phyloP scores from a whole-genome alignment of 2,888 invertebrate species.

The Stegophylla sp. region DNA sequence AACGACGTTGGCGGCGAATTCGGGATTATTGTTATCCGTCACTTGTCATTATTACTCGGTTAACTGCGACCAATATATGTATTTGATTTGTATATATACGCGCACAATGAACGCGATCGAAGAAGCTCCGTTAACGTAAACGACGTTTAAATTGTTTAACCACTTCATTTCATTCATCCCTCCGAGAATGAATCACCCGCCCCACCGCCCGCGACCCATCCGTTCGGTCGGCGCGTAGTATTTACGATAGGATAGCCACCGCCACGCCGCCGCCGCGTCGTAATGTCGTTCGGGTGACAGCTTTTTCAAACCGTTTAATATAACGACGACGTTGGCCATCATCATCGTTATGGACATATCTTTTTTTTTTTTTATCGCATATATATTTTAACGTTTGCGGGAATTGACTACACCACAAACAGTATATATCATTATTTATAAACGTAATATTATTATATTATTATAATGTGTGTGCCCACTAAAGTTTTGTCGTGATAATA shows the following conservation, averaged over 20 bases:
- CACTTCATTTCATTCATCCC: conserved; percentile 48
- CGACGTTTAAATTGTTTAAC: conserved; percentile 52
- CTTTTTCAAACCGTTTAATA: conserved; percentile 35
- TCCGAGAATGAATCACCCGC: not conserved
- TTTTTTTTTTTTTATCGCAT: conserved; percentile 2
- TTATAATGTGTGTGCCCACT: no score
- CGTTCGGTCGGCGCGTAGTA: not conserved
- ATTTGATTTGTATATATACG: not conserved
- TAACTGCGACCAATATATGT: not conserved
- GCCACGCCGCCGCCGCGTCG: not conserved
- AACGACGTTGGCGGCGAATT: not conserved
- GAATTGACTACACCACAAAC: no score
- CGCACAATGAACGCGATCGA: not conserved
- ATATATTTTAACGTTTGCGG: no score
- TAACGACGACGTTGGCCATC: conserved; percentile 15
- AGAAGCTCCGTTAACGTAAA: conserved; percentile 20
- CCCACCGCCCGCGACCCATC: not conserved
- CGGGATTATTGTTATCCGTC: conserved; percentile 2
- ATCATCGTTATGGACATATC: conserved; percentile 14
- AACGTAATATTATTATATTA: no score
- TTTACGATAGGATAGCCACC: not conserved
- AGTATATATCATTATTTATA: no score
- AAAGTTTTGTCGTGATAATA: no score
- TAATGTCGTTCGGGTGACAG: conserved; percentile 33
- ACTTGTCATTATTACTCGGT: conserved; percentile 5